Base-by-base conservation (phyloP, 2,888 invertebrate genomes). In the Melanophora roralis region DNA sequence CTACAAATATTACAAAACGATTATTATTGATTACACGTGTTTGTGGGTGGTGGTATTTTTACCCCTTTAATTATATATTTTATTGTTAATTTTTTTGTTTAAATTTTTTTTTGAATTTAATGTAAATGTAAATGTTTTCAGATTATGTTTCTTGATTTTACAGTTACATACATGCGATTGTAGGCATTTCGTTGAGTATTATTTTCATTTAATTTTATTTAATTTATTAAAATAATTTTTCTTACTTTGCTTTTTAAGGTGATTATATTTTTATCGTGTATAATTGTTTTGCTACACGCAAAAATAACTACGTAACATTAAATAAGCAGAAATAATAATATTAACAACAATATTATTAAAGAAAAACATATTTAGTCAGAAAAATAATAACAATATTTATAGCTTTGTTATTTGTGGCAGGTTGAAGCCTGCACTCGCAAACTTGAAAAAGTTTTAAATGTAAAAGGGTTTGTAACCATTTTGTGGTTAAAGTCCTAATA, bases 201-300 rank as follows among this genome's bases (percentile, higher is more conserved):
- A 32, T 34, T 62, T 53, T 14, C 14, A 27, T 36, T 64, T 21
- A 12, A 21, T 14, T 21, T 27, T 16, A 23, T 57, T 68, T 69
- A 8, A 45, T 53, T 62, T 62, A 27, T 27, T 27, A 47, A 69
- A 59, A 40, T 8, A 34, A 45, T 23, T 27, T 38, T 64, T 55
- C 38, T 62, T 72, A 55, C 64, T 72, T 53, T 64, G 36, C n/a
- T 32, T 57, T 23, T 11, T 40, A 49, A 47, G 36, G 34, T 76
- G 47, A 68, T 75, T 75, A 68, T 32, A 75, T 75, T 75, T 68
- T 60, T 59, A 68, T 55, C 75, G 62, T 62, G 51, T 75, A 55
- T 75, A 75, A 75, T 75, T 75, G 68, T 47, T 53, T 75, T 51
- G 53, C 19, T 68, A 47, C 68, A 68, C 68, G 75, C 75, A 75